phyloP scores from a whole-genome alignment of 2,113 vertebrate genomes.

The Nannobrachium achirus region DNA sequence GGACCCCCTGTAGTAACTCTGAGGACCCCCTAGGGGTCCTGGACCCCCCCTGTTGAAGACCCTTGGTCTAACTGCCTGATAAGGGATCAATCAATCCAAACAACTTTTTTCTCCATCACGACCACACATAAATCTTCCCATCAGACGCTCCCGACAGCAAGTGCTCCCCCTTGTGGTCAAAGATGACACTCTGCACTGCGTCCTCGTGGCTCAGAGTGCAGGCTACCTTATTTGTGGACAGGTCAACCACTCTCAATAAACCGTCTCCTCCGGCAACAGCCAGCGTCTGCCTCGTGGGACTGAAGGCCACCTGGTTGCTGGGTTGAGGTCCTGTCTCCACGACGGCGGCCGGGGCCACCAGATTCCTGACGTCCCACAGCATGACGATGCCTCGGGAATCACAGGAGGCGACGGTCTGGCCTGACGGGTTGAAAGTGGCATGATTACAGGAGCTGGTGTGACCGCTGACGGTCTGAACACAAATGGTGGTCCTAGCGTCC shows the following conservation, averaged over 20 bases:
- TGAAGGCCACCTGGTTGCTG: conserved; percentile 81
- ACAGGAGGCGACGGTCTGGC: conserved; percentile 80
- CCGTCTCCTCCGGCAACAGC: conserved; percentile 79
- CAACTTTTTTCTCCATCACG: not conserved
- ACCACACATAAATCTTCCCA: conserved; percentile 74
- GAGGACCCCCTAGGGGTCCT: no score
- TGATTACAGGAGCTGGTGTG: conserved; percentile 81
- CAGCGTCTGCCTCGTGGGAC: conserved; percentile 71
- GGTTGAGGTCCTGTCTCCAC: conserved; percentile 78
- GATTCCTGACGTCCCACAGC: conserved; percentile 80
- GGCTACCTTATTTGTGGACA: conserved; percentile 67
- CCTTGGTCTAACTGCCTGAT: no score
- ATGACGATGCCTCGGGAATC: conserved; percentile 76
- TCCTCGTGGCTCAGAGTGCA: conserved; percentile 68
- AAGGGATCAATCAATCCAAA: not conserved
- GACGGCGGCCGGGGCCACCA: conserved; percentile 53
- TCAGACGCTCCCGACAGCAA: conserved; percentile 72
- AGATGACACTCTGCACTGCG: conserved; percentile 66
- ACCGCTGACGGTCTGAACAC: conserved; percentile 78
- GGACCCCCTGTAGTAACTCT: no score
- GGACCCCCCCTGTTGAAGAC: no score
- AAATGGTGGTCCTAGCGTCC: conserved; percentile 68
- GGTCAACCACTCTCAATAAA: conserved; percentile 72
- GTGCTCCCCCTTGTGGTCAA: conserved; percentile 60
- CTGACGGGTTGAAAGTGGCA: conserved; percentile 73